These are phyloP conservation scores for Aquatica leii DNA, from an alignment of 2,888 invertebrate genomes.

Conservation along the genomic window DNA sequence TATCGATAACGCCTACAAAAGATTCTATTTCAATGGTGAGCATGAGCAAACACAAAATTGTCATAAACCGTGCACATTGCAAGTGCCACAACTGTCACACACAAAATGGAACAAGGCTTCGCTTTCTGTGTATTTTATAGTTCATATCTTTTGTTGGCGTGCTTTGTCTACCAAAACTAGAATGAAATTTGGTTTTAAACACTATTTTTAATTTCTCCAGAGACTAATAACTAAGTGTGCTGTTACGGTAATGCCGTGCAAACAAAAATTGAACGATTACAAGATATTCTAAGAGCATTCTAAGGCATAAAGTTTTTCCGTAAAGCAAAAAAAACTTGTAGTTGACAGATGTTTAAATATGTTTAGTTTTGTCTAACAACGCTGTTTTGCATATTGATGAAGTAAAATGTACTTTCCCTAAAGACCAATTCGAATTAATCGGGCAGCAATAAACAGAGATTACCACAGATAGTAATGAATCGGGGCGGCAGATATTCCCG, in stretches of 20 bases:
- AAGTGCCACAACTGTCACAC: constrained; percentile 24
- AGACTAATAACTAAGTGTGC: constrained; percentile 48
- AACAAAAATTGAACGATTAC: constrained; percentile 15
- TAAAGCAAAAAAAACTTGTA: not conserved
- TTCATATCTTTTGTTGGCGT: constrained; percentile 1
- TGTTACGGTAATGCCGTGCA: constrained; percentile 47
- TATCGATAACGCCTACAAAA: constrained; percentile 35
- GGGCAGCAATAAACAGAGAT: constrained; percentile 43
- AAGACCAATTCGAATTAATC: constrained; percentile 43
- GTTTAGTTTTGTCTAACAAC: constrained; percentile 23
- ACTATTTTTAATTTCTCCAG: constrained; percentile 51
- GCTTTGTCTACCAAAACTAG: not conserved
- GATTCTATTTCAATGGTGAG: constrained; percentile 42
- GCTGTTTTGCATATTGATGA: constrained; percentile 43
- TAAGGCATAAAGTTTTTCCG: too few species aligned
- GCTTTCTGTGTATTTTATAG: constrained; percentile 4
- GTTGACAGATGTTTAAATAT: constrained; percentile 28
- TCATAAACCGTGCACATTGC: constrained; percentile 26
- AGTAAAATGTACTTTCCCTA: constrained; percentile 39
- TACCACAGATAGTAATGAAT: constrained; percentile 43
- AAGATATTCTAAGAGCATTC: too few species aligned
- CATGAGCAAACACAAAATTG: constrained; percentile 37
- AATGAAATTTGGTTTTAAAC: constrained; percentile 19
- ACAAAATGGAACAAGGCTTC: constrained; percentile 17
- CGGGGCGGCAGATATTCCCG: constrained; percentile 42